Evolutionary conservation across 2,797 vertebrate species (phyloP).

Genomic region (Eulemur mongoz): DNA sequence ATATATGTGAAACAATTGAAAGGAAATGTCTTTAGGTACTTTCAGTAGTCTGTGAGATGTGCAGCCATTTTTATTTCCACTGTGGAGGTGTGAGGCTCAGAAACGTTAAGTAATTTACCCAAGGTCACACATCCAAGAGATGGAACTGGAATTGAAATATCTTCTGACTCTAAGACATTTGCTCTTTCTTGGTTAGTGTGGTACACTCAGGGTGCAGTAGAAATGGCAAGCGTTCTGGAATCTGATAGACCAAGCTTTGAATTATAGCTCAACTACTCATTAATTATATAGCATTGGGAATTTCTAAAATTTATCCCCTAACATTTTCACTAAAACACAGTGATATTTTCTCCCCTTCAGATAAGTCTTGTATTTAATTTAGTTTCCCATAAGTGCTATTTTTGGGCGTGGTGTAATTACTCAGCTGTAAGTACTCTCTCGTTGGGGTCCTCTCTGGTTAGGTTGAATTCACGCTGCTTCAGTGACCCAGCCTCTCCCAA

Average conservation of each 20-base stretch:
- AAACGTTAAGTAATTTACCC: neutral
- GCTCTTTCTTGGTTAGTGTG: neutral
- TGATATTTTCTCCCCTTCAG: conserved; percentile 57
- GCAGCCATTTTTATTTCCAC: neutral
- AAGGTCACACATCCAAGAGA: neutral
- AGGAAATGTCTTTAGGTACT: neutral
- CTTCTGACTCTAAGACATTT: neutral
- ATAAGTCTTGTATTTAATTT: conserved; percentile 60
- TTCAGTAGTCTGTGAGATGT: neutral
- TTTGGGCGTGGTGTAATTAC: conserved; percentile 41
- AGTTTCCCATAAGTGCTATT: conserved; percentile 59
- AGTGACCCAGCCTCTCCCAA: conserved; percentile 41
- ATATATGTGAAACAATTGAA: neutral
- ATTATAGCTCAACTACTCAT: conserved; percentile 52
- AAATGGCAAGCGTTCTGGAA: neutral
- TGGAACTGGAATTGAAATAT: neutral
- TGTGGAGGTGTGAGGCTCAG: neutral
- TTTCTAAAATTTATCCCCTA: conserved; percentile 48
- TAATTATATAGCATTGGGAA: conserved; percentile 59
- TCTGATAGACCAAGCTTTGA: neutral
- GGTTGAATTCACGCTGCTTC: conserved; percentile 26
- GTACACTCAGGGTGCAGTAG: neutral
- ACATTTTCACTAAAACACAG: conserved; percentile 68
- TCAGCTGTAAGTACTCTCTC: conserved; percentile 43
- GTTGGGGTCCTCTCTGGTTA: conserved; percentile 51